Evolutionary conservation across 2,888 invertebrate species (phyloP).

Genomic region (Camponotus fellah): DNA sequence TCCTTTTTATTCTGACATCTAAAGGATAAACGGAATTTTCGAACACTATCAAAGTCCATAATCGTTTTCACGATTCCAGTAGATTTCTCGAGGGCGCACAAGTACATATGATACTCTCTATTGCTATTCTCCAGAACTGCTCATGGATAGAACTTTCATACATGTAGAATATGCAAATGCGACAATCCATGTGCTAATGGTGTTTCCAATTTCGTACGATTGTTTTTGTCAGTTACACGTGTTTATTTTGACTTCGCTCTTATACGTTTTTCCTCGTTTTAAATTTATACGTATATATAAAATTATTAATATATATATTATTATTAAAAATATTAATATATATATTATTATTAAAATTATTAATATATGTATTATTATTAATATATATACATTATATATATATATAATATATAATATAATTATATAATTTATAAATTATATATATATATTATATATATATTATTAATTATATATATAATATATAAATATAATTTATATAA

Average conservation of each 20-base stretch:
- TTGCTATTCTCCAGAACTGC: constrained; percentile 21
- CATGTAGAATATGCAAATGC: constrained; percentile 45
- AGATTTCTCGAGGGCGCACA: neutral
- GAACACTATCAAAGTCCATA: neutral
- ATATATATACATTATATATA: neutral
- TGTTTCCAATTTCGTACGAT: constrained; percentile 13
- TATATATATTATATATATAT: no score
- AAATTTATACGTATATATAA: neutral
- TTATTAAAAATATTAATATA: no score
- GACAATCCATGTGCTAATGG: constrained; percentile 49
- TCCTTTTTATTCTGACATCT: neutral
- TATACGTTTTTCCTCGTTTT: no score
- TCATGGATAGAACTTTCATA: constrained; percentile 19
- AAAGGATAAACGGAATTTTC: constrained; percentile 22
- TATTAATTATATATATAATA: no score
- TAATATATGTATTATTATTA: no score
- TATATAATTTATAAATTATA: no score
- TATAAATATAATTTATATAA: no score
- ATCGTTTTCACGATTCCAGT: neutral
- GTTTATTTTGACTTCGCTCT: no score
- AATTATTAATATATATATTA: no score
- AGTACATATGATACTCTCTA: constrained; percentile 21
- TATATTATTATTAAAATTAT: no score
- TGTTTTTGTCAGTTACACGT: constrained; percentile 35
- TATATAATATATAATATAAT: no score